Conservation (phyloP, 2,797 vertebrate species). For the Lutjanus campechanus region DNA sequence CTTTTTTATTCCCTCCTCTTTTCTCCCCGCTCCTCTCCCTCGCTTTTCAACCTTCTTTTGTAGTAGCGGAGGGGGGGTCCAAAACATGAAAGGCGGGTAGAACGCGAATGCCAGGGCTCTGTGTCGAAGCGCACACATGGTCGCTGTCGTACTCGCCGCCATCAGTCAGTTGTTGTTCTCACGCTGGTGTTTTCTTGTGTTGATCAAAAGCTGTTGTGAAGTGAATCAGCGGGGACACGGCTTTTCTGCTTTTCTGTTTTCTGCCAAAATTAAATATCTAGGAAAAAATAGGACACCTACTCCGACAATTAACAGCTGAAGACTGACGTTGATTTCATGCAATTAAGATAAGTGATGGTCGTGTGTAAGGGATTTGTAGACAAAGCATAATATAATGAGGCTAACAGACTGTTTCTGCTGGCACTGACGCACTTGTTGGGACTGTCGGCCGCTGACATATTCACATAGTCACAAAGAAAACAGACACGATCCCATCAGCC, state of each 20-base stretch:
- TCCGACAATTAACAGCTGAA: slow-evolving; percentile 26
- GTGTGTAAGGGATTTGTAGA: slow-evolving; percentile 22
- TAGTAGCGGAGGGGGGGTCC: slow-evolving; percentile 39
- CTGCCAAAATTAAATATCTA: slow-evolving; percentile 42
- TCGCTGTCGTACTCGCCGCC: slow-evolving; percentile 35
- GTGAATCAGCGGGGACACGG: slow-evolving; percentile 17
- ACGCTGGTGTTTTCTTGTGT: slow-evolving; percentile 38
- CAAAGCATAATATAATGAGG: slow-evolving; percentile 21
- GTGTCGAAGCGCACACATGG: slow-evolving; percentile 51
- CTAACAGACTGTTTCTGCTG: slow-evolving; percentile 1
- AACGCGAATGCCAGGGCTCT: slow-evolving; percentile 59
- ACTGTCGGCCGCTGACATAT: neutral
- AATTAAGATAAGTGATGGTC: slow-evolving; percentile 42
- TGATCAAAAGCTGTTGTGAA: slow-evolving; percentile 46
- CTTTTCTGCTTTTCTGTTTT: too few species aligned
- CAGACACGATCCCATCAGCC: neutral
- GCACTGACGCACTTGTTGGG: neutral
- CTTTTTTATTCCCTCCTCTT: slow-evolving; percentile 53
- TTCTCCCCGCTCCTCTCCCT: slow-evolving; percentile 60
- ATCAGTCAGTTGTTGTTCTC: slow-evolving; percentile 52
- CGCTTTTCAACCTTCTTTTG: slow-evolving; percentile 75
- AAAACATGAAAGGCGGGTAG: slow-evolving; percentile 67
- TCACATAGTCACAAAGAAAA: neutral
- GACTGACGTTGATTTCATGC: slow-evolving; percentile 34
- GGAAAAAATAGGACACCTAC: slow-evolving; percentile 35